Evolutionary conservation across 2,113 vertebrate genomes (phyloP).

Genomic region (Elephantulus edwardii): DNA sequence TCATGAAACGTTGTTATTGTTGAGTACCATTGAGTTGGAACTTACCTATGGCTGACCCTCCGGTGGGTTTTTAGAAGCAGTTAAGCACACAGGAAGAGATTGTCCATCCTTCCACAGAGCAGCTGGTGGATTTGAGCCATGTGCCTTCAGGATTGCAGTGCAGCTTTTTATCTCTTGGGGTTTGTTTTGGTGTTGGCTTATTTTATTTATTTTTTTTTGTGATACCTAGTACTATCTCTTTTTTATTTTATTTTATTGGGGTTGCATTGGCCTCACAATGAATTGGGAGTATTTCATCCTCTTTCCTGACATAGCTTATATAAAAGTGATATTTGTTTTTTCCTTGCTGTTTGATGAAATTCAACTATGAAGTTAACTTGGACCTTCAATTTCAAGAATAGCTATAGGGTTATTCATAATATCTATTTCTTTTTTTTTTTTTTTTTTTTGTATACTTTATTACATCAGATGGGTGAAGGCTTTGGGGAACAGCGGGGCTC

Average conservation of each 20-base stretch:
- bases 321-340: constrained; percentile 5
- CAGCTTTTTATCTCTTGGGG: not conserved
- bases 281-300: not conserved
- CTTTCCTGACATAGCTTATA: constrained; percentile 3
- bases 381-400: not conserved
- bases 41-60: too few species aligned
- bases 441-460: too few species aligned
- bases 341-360: constrained; percentile 12
- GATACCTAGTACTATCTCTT: not conserved
- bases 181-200: not conserved
- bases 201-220: too few species aligned
- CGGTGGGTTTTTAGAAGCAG: too few species aligned
- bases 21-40: too few species aligned
- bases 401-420: not conserved
- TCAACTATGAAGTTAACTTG: not conserved
- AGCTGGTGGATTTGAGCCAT: too few species aligned
- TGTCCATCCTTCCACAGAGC: too few species aligned
- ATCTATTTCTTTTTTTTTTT: not conserved
- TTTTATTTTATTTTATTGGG: not conserved
- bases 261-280: not conserved
- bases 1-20: too few species aligned
- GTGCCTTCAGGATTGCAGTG: too few species aligned
- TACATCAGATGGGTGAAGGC: too few species aligned
- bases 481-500: too few species aligned
- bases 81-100: too few species aligned